Conservation (phyloP, 2,888 invertebrate genomes). For the Elegia similella region DNA sequence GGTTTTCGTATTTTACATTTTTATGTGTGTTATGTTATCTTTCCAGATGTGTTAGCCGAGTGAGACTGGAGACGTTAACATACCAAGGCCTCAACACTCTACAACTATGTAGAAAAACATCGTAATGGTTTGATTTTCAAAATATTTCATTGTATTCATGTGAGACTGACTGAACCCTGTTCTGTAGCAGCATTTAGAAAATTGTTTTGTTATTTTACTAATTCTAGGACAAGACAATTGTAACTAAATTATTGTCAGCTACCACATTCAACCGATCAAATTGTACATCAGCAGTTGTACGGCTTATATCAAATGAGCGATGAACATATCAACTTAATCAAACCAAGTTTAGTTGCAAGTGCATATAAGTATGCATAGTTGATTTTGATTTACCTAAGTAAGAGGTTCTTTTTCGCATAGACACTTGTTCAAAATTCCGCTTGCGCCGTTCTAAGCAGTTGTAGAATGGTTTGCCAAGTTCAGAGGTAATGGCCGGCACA, state of each 20-base stretch:
- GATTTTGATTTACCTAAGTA: slow-evolving; percentile 37
- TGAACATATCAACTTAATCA: slow-evolving; percentile 70
- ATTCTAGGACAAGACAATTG: slow-evolving; percentile 43
- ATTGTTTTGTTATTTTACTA: slow-evolving; percentile 60
- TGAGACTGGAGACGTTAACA: slow-evolving; percentile 36
- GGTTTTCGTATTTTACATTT: not conserved
- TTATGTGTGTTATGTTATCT: slow-evolving; percentile 15
- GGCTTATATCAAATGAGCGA: slow-evolving; percentile 52
- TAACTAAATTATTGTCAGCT: slow-evolving; percentile 45
- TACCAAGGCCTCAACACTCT: slow-evolving; percentile 39
- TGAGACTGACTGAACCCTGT: slow-evolving; percentile 76
- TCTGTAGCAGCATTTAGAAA: slow-evolving; percentile 76
- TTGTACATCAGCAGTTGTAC: slow-evolving; percentile 33
- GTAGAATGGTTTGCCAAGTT: slow-evolving; percentile 49
- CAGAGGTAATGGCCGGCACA: slow-evolving; percentile 39
- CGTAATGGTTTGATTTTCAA: slow-evolving; percentile 63
- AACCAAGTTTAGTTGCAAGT: slow-evolving; percentile 49
- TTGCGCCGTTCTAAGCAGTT: slow-evolving; percentile 36
- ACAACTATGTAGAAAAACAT: slow-evolving; percentile 53
- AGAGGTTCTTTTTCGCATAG: slow-evolving; percentile 75
- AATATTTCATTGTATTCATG: slow-evolving; percentile 66
- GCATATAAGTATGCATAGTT: slow-evolving; percentile 24
- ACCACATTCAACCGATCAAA: slow-evolving; percentile 34
- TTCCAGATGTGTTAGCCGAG: slow-evolving; percentile 63
- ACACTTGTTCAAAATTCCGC: slow-evolving; percentile 74